A percentile compares a stretch with the other conserved stretches of the same genome.
These are phyloP conservation scores for Mactra quadrangularis DNA, from an alignment of 1,140 invertebrate genomes.

Conservation along the genomic window DNA sequence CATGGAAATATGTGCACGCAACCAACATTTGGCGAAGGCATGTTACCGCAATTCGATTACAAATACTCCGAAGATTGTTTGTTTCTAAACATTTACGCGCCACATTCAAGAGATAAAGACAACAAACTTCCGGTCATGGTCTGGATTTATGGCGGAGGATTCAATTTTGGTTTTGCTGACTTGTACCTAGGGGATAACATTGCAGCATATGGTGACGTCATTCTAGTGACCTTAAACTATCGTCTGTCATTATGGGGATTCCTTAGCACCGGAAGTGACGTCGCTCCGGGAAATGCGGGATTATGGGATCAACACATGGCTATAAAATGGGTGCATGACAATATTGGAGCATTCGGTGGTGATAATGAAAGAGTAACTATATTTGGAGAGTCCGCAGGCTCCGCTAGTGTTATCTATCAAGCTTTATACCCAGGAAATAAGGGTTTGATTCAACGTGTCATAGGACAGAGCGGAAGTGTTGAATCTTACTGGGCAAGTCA, in stretches of 20 bases:
- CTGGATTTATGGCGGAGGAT: conserved; percentile 98
- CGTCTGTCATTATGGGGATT: conserved; percentile 89
- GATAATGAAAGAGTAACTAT: conserved; percentile 87
- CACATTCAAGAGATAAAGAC: conserved; percentile 83
- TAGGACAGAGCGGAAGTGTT: conserved; percentile 50
- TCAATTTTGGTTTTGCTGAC: conserved; percentile 95
- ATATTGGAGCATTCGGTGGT: conserved; percentile 90
- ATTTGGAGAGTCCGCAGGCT: conserved; percentile 96
- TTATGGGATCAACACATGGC: conserved; percentile 88
- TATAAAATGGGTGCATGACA: conserved; percentile 89
- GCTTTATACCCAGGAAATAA: conserved; percentile 49
- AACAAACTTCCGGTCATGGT: conserved; percentile 93
- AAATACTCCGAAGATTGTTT: conserved; percentile 92
- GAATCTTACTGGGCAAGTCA: neutral
- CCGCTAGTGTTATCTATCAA: conserved; percentile 31
- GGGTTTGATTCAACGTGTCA: conserved; percentile 60
- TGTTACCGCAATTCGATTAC: no score
- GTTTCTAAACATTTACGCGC: conserved; percentile 93
- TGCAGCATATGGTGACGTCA: conserved; percentile 89
- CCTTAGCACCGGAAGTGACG: conserved; percentile 86
- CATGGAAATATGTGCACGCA: neutral
- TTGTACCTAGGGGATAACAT: conserved; percentile 94
- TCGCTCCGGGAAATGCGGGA: conserved; percentile 73
- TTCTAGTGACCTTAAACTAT: conserved; percentile 90
- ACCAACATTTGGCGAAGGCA: no score